Conservation (phyloP, 64 coral and sea anemone species). For the Catalaphyllia jardinei region DNA sequence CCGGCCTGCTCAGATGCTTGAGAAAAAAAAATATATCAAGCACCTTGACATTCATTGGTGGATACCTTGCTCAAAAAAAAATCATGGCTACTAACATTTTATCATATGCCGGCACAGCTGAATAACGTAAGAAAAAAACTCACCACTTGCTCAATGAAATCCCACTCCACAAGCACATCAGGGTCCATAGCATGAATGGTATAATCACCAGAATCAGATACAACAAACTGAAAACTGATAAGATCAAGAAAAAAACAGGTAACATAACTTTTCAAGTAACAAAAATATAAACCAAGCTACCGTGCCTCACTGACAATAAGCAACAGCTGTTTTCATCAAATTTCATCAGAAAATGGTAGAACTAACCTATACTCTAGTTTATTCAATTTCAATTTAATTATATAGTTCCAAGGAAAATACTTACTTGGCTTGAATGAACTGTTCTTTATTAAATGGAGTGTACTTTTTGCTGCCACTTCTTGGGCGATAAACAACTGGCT, state of each 20-base stretch:
- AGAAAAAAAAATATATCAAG: too few relatives aligned
- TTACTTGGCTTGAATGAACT: slow-evolving; percentile 96
- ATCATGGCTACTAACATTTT: neutral
- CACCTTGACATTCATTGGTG: neutral
- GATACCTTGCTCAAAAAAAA: too few relatives aligned
- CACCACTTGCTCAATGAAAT: slow-evolving; percentile 96
- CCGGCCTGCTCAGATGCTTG: too few relatives aligned
- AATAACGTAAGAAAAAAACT: slow-evolving; percentile 2
- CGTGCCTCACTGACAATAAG: too few relatives aligned
- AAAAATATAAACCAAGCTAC: too few relatives aligned
- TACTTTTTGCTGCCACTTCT: slow-evolving; percentile 64
- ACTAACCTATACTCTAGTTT: too few relatives aligned
- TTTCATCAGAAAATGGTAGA: too few relatives aligned
- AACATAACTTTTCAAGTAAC: too few relatives aligned
- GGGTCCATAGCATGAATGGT: slow-evolving; percentile 89
- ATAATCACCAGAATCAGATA: slow-evolving; percentile 87
- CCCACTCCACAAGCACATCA: slow-evolving; percentile 96
- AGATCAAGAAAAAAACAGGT: neutral
- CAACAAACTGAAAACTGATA: slow-evolving; percentile 95
- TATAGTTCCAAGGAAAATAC: neutral
- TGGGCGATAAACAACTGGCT: slow-evolving; percentile 33
- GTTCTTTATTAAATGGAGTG: slow-evolving; percentile 82
- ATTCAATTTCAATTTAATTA: too few relatives aligned
- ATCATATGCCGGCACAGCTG: neutral
- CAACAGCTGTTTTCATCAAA: too few relatives aligned